phyloP scores from a whole-genome alignment of 2,113 vertebrate genomes.

The Cynocephalus volans region DNA sequence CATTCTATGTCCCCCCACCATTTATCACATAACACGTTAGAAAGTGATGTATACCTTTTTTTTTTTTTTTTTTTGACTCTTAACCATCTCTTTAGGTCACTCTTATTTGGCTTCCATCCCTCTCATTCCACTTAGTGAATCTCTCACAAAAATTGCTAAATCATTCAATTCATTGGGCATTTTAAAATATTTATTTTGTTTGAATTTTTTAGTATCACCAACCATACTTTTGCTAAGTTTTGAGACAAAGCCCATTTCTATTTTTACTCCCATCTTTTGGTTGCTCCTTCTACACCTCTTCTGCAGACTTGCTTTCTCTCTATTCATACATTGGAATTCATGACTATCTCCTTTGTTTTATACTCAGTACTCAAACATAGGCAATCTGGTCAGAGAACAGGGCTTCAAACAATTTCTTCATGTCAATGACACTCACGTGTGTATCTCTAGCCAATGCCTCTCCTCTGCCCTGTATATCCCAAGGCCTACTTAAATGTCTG shows the following conservation, averaged over 20 bases:
- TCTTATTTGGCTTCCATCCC: not conserved
- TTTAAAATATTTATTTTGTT: not conserved
- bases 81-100: not conserved
- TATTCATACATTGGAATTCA: not conserved
- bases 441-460: not conserved
- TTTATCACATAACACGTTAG: not conserved
- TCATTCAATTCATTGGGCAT: not conserved
- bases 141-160: not conserved
- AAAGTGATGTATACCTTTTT: not conserved
- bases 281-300: not conserved
- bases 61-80: not conserved
- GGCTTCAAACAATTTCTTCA: not conserved
- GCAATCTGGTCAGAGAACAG: not conserved
- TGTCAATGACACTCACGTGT: accelerated
- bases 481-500: not conserved
- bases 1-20: not conserved
- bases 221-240: not conserved
- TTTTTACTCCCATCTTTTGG: not conserved
- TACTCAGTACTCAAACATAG: not conserved
- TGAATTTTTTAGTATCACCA: not conserved
- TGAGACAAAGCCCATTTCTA: not conserved
- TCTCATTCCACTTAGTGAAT: not conserved
- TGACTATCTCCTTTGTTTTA: not conserved
- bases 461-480: not conserved
- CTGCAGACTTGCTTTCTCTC: not conserved